Evolutionary conservation across 2,113 vertebrate genomes (phyloP), one percentile per base, ranked within the genome.

Genomic region (Edolisoma coerulescens): DNA sequence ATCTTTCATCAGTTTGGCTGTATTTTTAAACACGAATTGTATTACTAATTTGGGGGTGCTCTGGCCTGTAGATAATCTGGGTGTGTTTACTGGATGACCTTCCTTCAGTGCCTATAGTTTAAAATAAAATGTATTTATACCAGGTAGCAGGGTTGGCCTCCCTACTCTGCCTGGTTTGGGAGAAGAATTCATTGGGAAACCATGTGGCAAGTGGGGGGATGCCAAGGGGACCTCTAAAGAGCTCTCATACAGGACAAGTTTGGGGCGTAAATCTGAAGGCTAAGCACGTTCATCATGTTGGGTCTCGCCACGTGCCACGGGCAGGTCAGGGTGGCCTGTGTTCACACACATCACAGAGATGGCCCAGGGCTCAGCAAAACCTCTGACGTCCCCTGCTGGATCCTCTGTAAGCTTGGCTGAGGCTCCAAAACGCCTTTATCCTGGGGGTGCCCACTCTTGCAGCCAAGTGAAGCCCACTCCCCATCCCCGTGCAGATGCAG

Each of bases 21-120:
- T 96, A 97, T 97, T 97, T 98, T 96, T 97, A 97, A 97, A 98
- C 69, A 87, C 0, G 3, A 97, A 96, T 90, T 95, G 95, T 94
- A 78, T 93, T 89, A 88, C 96, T 97, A 97, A 97, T 96, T 95
- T 97, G 93, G 89, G 95, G 95, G 96, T 93, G 89, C 88, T 84
- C 84, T 54, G 65, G 93, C 67, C 84, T 80, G 81, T 70, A 94
- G 93, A 97, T 96, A 95, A 96, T 94, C 93, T 89, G 85, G 50
- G 71, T 8, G 75, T 26, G 1, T 95, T 96, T 92, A 92, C 95
- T 78, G 94, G 94, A 96, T 92, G 95, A 97, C 76, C 90, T 95
- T 95, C 96, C 84, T 54, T 69, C 84, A 76, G 64, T 1, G 52
- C 94, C 83, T 91, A 73, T 53, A 50, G 90, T 95, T 96, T 93